A percentile compares a stretch with the other conserved stretches of the same genome.
phyloP scores from a whole-genome alignment of 1,140 invertebrate species.

The Dendroctonus valens region DNA sequence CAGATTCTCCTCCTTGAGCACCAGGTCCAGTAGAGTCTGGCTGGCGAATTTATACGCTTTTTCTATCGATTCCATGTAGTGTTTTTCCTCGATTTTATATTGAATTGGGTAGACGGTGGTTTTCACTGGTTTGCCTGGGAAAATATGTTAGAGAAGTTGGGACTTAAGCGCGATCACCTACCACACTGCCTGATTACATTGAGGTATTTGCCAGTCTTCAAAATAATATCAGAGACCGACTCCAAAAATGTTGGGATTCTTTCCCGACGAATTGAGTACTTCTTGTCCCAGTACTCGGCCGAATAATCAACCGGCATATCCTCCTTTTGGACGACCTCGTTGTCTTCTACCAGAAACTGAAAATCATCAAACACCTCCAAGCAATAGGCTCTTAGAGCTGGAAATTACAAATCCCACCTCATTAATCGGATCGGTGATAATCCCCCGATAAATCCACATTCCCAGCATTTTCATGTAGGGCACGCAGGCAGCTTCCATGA shows the following conservation, averaged over 20 bases:
- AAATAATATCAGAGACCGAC: slow-evolving; percentile 81
- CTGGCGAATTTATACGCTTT: slow-evolving; percentile 90
- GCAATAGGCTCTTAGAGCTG: no score
- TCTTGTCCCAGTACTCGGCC: slow-evolving; percentile 95
- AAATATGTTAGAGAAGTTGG: background rate
- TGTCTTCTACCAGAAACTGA: slow-evolving; percentile 88
- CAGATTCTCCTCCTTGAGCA: slow-evolving; percentile 90
- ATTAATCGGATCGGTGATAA: slow-evolving; percentile 85
- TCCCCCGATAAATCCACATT: slow-evolving; percentile 93
- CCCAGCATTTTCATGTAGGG: slow-evolving; percentile 92
- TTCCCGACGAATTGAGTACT: slow-evolving; percentile 79
- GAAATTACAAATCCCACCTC: slow-evolving; percentile 58
- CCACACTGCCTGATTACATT: slow-evolving; percentile 95
- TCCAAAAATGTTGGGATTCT: slow-evolving; percentile 90
- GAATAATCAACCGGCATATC: slow-evolving; percentile 80
- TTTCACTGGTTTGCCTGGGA: slow-evolving; percentile 72
- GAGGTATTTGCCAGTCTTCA: slow-evolving; percentile 95
- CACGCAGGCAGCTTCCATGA: slow-evolving; percentile 74
- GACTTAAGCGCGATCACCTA: slow-evolving; percentile 47
- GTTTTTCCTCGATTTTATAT: slow-evolving; percentile 74
- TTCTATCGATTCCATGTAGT: slow-evolving; percentile 83
- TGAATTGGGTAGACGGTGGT: slow-evolving; percentile 73
- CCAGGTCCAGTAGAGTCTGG: slow-evolving; percentile 80
- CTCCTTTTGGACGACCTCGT: slow-evolving; percentile 73
- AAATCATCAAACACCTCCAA: slow-evolving; percentile 7